Base-by-base conservation (phyloP, 2,113 vertebrate species). In the Sander vitreus region DNA sequence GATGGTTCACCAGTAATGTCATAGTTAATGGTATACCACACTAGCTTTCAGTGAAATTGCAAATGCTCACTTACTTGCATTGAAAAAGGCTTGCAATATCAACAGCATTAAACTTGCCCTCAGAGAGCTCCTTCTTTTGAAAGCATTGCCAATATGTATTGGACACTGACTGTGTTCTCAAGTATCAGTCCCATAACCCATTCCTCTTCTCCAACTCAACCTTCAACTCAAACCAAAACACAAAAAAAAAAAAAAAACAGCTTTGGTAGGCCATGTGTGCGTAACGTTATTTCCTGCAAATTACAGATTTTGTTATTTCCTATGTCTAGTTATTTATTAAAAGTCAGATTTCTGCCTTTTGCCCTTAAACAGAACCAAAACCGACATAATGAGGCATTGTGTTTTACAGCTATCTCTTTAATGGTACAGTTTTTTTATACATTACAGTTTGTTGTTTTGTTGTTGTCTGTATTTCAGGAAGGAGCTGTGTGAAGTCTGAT, bases 31-130 rank as follows among this genome's bases (percentile, higher is more conserved):
- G 6, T 55, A 16, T n/a, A 43, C 6, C 62, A 16, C 53, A 45
- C 47, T 27, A 36, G 65, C 78, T 69, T 68, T 57, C 77, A 51
- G 68, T 58, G 53, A 81, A 77, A 73, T 72, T 48, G 27, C 50
- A 68, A 55, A 59, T 30, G 13, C 55, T 64, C 27, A 48, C 12
- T 62, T 54, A 15, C 11, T 58, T 36, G 33, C 58, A 43, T 23
- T 57, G n/a, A 63, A 71, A 68, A 43, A 70, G 25, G 36, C 39
- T 33, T 69, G 65, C 57, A 82, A 30, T 62, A 70, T 70, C 72
- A 76, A 66, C 60, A 62, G 71, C 71, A 36, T 27, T 51, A n/a
- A 16, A 18, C 23, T 47, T 58, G 51, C 19, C 50, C 36, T 21
- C 12, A 53, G 27, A 62, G 43, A 9, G 43, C 2, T 27, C 5